A percentile compares a stretch with the other conserved stretches of the same genome.
Conservation (phyloP, 2,113 vertebrate species). For the Oryzias celebensis region DNA sequence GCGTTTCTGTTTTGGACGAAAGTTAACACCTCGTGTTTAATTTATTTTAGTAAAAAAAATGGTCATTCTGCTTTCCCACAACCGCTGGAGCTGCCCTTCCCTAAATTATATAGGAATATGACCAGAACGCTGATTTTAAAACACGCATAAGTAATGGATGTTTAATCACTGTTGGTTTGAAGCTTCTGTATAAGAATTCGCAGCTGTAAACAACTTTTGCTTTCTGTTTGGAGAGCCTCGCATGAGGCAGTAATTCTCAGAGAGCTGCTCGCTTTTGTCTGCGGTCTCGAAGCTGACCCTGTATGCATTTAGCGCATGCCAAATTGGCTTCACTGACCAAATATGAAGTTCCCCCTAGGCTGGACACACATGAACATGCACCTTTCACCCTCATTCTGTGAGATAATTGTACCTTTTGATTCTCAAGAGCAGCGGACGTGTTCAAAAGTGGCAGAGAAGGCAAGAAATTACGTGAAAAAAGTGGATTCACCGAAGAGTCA, state of each 20-base stretch:
- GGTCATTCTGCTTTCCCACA: conserved; percentile 46
- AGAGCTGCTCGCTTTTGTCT: conserved; percentile 62
- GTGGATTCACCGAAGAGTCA: conserved; percentile 1
- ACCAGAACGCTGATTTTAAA: conserved; percentile 50
- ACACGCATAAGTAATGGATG: conserved; percentile 45
- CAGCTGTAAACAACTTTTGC: conserved; percentile 50
- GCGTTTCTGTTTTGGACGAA: conserved; percentile 22
- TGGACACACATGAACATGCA: conserved; percentile 40
- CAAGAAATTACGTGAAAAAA: not conserved
- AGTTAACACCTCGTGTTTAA: conserved; percentile 38
- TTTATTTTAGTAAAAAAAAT: conserved; percentile 29
- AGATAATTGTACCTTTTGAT: conserved; percentile 9
- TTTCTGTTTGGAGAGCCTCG: conserved; percentile 48
- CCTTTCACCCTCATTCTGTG: conserved; percentile 32
- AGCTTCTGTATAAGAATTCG: conserved; percentile 36
- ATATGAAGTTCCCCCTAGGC: conserved; percentile 45
- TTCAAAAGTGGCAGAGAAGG: not conserved
- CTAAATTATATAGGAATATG: conserved; percentile 44
- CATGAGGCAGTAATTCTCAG: conserved; percentile 46
- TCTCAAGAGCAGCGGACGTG: not conserved
- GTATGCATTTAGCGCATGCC: conserved; percentile 56
- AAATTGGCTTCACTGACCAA: conserved; percentile 56
- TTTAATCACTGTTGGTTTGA: conserved; percentile 54
- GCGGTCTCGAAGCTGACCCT: conserved; percentile 56
- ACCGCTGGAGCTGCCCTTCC: conserved; percentile 51